Percentiles rank a stretch among this genome's conserved stretches.
Conservation (phyloP, 2,113 vertebrate species). For the Halichoerus grypus region DNA sequence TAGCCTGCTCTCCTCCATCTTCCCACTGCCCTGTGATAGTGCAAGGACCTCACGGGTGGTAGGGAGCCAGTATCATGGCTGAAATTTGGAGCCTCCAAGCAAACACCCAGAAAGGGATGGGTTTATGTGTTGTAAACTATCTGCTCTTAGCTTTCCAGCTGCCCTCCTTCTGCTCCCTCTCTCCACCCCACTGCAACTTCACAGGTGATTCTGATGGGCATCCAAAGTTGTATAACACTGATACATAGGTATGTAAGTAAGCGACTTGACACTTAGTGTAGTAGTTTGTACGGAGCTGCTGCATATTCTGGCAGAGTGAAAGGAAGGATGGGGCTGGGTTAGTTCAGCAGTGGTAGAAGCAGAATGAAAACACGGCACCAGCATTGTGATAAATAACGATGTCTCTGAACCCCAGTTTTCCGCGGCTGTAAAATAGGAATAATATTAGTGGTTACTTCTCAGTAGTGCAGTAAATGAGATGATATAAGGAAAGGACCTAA, state of each 20-base stretch:
- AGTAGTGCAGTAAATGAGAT: neutral
- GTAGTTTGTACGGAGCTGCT: neutral
- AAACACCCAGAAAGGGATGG: neutral
- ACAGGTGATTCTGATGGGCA: neutral
- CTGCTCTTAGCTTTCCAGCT: neutral
- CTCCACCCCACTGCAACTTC: neutral
- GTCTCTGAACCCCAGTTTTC: slow-evolving; percentile 1
- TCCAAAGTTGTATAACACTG: neutral
- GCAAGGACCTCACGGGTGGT: neutral
- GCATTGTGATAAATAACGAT: neutral
- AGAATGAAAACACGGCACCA: neutral
- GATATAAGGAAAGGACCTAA: neutral
- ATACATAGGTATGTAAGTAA: neutral
- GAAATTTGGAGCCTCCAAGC: neutral
- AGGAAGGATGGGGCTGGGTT: neutral
- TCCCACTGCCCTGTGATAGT: neutral
- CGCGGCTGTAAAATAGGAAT: slow-evolving; percentile 7
- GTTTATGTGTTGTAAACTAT: neutral
- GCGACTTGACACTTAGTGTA: neutral
- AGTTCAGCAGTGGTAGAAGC: neutral
- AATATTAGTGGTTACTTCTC: neutral
- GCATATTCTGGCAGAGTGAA: neutral
- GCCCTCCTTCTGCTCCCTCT: neutral
- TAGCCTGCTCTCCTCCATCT: neutral
- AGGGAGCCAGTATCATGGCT: neutral